Percentiles rank a stretch among this genome's conserved stretches.
These are phyloP conservation scores for Denticeps clupeoides DNA, from an alignment of 2,797 vertebrate species.

Conservation along the genomic window DNA sequence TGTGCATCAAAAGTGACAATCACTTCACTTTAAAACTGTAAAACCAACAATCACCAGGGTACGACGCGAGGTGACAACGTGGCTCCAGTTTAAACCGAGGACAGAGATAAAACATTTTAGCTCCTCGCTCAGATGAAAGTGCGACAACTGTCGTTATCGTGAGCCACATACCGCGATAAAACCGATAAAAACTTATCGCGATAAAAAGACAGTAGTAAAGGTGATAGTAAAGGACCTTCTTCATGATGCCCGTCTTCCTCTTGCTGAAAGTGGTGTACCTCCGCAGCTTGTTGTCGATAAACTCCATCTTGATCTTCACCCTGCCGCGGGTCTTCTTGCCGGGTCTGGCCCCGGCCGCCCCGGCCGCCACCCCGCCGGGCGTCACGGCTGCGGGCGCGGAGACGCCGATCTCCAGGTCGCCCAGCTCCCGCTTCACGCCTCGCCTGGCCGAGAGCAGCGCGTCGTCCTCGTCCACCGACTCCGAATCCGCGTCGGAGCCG, in stretches of 20 bases:
- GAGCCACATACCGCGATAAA: no score
- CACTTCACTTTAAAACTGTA: no score
- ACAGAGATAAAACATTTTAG: no score
- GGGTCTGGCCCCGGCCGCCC: slow-evolving; percentile 75
- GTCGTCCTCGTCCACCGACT: slow-evolving; percentile 79
- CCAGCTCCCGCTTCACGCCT: slow-evolving; percentile 68
- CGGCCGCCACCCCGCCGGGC: no score
- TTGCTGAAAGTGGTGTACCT: slow-evolving; percentile 97
- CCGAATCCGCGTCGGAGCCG: slow-evolving; percentile 74
- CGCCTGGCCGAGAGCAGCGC: slow-evolving; percentile 53
- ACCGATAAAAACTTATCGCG: no score
- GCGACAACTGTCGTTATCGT: no score
- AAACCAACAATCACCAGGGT: no score
- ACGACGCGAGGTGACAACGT: no score
- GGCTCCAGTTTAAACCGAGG: no score
- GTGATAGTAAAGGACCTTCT: slow-evolving; percentile 71
- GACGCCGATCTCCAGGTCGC: slow-evolving; percentile 57
- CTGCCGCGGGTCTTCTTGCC: slow-evolving; percentile 87
- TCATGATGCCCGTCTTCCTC: slow-evolving; percentile 96
- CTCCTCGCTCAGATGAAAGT: no score
- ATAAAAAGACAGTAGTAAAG: no score
- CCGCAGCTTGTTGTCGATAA: slow-evolving; percentile 95
- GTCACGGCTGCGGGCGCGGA: slow-evolving; percentile 37
- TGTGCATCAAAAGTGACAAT: no score
- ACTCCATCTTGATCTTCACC: slow-evolving; percentile 98